Conservation (phyloP, 2,797 vertebrate species). For the Premnoplex brunnescens region DNA sequence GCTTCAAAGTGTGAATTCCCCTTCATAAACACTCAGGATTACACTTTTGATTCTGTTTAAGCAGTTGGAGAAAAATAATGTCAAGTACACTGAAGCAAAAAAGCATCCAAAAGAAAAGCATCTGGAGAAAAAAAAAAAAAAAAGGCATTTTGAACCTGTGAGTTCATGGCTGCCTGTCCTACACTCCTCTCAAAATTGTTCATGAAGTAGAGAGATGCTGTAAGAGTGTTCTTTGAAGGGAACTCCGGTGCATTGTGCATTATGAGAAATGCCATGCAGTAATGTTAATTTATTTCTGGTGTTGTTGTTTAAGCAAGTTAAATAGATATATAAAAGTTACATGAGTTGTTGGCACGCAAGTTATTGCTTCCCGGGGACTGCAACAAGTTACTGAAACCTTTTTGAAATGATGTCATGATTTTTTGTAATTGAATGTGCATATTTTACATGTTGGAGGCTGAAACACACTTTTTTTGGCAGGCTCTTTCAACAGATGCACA, state of each 20-base stretch:
- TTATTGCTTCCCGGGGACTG: conserved; percentile 11
- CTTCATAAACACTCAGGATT: conserved; percentile 45
- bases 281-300: conserved; percentile 17
- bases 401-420: conserved; percentile 62
- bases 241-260: neutral
- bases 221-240: neutral
- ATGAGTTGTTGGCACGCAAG: conserved; percentile 32
- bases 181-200: neutral
- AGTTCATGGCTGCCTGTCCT: neutral
- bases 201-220: neutral
- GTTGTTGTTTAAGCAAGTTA: neutral
- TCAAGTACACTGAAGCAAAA: conserved; percentile 20
- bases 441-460: conserved; percentile 51
- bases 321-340: conserved; percentile 14
- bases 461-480: conserved; percentile 59
- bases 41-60: neutral
- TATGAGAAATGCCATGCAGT: neutral
- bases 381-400: conserved; percentile 35
- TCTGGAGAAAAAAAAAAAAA: conserved; percentile 38
- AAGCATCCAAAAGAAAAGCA: conserved; percentile 43
- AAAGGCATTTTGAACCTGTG: neutral
- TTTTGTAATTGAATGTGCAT: conserved; percentile 61
- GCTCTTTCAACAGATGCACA: conserved; percentile 41
- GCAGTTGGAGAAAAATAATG: conserved; percentile 26
- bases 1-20: conserved; percentile 18